These are phyloP conservation scores for Zaprionus inermis DNA, from an alignment of 1,140 invertebrate species.

Conservation along the genomic window DNA sequence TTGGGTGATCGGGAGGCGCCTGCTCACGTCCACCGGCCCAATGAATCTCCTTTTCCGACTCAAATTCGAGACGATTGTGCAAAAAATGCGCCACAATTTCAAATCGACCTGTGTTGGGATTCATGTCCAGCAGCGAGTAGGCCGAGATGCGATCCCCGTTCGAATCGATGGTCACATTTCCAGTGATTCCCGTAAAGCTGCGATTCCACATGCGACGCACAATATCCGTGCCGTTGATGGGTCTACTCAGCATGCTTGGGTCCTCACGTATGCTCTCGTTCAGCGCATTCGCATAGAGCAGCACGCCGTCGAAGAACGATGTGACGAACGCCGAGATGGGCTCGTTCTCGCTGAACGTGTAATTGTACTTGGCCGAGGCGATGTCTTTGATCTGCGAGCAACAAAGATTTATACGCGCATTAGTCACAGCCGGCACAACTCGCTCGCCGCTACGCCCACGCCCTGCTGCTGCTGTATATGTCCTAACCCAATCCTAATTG, in stretches of 20 bases:
- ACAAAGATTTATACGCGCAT: slow-evolving; percentile 34
- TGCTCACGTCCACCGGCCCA: slow-evolving; percentile 92
- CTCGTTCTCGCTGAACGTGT: slow-evolving; percentile 89
- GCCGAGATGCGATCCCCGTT: slow-evolving; percentile 96
- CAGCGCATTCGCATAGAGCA: slow-evolving; percentile 95
- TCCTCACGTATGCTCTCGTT: slow-evolving; percentile 92
- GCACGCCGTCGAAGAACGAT: slow-evolving; percentile 97
- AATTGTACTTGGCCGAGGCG: slow-evolving; percentile 92
- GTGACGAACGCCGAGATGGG: slow-evolving; percentile 94
- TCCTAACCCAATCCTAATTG: slow-evolving; percentile 52
- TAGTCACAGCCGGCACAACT: slow-evolving; percentile 32
- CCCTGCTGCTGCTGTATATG: background rate
- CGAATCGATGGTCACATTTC: slow-evolving; percentile 94
- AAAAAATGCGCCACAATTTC: slow-evolving; percentile 86
- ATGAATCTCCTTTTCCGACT: slow-evolving; percentile 90
- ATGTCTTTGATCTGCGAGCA: slow-evolving; percentile 89
- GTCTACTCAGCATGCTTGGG: slow-evolving; percentile 86
- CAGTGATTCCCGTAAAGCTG: slow-evolving; percentile 93
- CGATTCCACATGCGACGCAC: slow-evolving; percentile 95
- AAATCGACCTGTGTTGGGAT: slow-evolving; percentile 92
- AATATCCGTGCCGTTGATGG: slow-evolving; percentile 87
- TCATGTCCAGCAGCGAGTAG: slow-evolving; percentile 95
- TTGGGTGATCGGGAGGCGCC: slow-evolving; percentile 93
- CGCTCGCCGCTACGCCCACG: background rate
- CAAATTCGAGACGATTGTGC: slow-evolving; percentile 86